These are phyloP conservation scores for Pseudomyrmex cubaensis DNA, from an alignment of 1,140 invertebrate species.

Conservation along the genomic window DNA sequence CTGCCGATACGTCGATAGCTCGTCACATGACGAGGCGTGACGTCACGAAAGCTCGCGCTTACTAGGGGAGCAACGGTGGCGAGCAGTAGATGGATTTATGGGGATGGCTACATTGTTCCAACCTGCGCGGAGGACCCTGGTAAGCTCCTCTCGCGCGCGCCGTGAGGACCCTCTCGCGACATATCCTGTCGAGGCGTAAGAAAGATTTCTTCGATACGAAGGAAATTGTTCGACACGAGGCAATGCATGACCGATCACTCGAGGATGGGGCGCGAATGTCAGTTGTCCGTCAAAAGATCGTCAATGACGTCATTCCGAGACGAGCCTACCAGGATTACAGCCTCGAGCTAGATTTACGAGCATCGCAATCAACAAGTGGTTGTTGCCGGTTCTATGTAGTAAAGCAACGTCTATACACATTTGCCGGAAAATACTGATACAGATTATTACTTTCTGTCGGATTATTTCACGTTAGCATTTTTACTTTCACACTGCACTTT, in stretches of 20 bases:
- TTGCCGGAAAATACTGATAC: neutral
- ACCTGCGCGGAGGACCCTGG: constrained; percentile 70
- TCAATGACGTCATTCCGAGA: constrained; percentile 85
- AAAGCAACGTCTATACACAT: neutral
- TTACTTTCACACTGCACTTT: too few species aligned
- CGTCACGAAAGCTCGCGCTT: constrained; percentile 80
- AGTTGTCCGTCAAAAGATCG: constrained; percentile 83
- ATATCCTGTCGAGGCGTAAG: constrained; percentile 22
- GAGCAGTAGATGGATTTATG: constrained; percentile 78
- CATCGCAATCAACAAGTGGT: constrained; percentile 79
- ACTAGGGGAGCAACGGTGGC: constrained; percentile 81
- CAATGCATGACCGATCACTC: constrained; percentile 38
- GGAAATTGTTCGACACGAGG: constrained; percentile 19
- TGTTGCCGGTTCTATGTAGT: neutral
- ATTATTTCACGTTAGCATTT: too few species aligned
- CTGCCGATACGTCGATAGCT: constrained; percentile 57
- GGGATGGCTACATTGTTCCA: constrained; percentile 58
- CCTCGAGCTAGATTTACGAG: constrained; percentile 84
- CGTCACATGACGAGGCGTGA: constrained; percentile 74
- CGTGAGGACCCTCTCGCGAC: constrained; percentile 17
- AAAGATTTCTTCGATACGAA: constrained; percentile 14
- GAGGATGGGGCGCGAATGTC: constrained; percentile 72
- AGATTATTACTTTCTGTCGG: neutral
- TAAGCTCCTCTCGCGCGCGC: constrained; percentile 69
- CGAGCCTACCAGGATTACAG: constrained; percentile 85